Percentiles rank a stretch among this genome's conserved stretches.
Evolutionary conservation across 2,888 invertebrate species (phyloP).

Genomic region (Monochamus alternatus): DNA sequence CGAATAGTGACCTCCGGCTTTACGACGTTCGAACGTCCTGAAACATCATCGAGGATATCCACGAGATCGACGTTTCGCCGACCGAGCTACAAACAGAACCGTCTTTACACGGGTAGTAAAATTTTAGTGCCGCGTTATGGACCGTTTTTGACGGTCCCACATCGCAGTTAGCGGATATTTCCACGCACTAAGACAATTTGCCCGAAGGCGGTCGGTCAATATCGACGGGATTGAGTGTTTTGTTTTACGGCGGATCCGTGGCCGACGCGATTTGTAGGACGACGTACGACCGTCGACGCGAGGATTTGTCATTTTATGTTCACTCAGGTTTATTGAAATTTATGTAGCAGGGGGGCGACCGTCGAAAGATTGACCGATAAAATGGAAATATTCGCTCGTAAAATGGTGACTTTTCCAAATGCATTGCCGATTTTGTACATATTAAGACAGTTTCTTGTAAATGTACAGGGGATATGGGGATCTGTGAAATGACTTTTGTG

Average conservation of each 20-base stretch:
- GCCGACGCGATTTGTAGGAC: background rate
- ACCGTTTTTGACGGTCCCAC: conserved; percentile 14
- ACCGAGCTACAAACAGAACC: conserved; percentile 26
- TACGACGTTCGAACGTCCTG: background rate
- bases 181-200: conserved; percentile 10
- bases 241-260: background rate
- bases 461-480: no score
- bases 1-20: background rate
- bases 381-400: background rate
- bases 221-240: background rate
- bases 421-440: no score
- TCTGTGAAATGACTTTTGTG: no score
- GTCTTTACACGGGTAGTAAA: conserved; percentile 33
- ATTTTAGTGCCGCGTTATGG: conserved; percentile 30
- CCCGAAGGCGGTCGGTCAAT: conserved; percentile 6
- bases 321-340: background rate
- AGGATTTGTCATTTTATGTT: conserved; percentile 4
- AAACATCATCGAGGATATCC: background rate
- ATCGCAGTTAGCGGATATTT: conserved; percentile 13
- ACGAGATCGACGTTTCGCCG: conserved; percentile 3
- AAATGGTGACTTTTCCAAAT: no score
- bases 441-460: no score
- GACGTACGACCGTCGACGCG: background rate
- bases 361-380: background rate
- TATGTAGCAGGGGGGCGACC: background rate